Evolutionary conservation across 2,113 vertebrate genomes (phyloP).

Genomic region (Microcebus jonahi): DNA sequence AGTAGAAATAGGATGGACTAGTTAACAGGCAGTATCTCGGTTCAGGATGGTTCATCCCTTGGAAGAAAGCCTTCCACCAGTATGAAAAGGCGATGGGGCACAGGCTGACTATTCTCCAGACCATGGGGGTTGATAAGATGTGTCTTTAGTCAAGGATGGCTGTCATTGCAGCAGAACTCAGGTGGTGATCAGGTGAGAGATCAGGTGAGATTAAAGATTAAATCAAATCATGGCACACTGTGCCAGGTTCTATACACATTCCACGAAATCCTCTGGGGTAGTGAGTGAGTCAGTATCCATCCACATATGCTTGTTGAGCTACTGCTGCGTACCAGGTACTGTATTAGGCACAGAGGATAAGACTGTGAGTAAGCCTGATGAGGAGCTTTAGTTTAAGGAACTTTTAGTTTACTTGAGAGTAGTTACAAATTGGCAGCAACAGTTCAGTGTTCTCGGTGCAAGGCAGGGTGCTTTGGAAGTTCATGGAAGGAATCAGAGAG

Average conservation of each 20-base stretch:
- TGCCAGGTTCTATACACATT: not conserved
- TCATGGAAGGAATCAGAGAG: not conserved
- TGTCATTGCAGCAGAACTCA: not conserved
- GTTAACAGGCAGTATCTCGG: not conserved
- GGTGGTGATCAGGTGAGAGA: not conserved
- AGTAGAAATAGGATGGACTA: not conserved
- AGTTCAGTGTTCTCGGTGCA: too few species aligned
- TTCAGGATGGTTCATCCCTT: not conserved
- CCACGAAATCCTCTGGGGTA: not conserved
- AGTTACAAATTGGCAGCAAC: not conserved
- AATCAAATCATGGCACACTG: not conserved
- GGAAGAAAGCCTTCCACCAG: not conserved
- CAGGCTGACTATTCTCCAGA: not conserved
- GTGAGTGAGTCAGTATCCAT: not conserved
- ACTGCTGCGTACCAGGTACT: rapidly evolving
- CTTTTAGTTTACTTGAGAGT: not conserved
- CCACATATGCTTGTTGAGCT: not conserved
- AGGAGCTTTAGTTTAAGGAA: not conserved
- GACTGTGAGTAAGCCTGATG: not conserved
- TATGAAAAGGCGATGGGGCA: not conserved
- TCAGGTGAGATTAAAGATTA: not conserved
- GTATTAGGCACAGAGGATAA: not conserved
- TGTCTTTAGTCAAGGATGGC: too few species aligned
- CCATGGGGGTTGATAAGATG: not conserved
- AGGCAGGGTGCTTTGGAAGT: not conserved